Evolutionary conservation across 2,888 invertebrate species (phyloP).

Genomic region (Diaperis boleti): DNA sequence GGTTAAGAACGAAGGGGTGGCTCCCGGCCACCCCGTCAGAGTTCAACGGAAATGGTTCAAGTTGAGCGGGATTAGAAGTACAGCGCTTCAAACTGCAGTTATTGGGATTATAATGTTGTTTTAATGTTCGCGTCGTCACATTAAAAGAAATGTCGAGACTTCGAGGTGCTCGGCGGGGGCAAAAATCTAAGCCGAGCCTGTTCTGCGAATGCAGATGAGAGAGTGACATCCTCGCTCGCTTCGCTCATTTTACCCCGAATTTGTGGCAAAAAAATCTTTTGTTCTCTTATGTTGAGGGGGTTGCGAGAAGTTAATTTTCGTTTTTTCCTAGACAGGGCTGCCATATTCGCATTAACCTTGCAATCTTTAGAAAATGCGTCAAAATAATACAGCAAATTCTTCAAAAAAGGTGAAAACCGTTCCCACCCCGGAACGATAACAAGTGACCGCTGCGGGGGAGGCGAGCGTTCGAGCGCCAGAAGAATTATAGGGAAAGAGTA

Average conservation of each 20-base stretch:
- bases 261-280: too few species aligned
- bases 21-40: slow-evolving; percentile 27
- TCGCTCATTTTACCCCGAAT: too few species aligned
- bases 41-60: slow-evolving; percentile 45
- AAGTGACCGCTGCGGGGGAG: slow-evolving; percentile 48
- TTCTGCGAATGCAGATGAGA: not conserved
- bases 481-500: slow-evolving; percentile 62
- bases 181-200: slow-evolving; percentile 9
- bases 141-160: slow-evolving; percentile 59
- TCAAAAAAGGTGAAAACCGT: too few species aligned
- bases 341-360: too few species aligned
- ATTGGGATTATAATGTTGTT: slow-evolving; percentile 68
- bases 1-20: slow-evolving; percentile 15
- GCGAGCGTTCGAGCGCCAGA: slow-evolving; percentile 51
- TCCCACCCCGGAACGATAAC: slow-evolving; percentile 32
- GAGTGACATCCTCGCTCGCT: too few species aligned
- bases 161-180: slow-evolving; percentile 16
- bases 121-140: slow-evolving; percentile 62
- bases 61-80: slow-evolving; percentile 52
- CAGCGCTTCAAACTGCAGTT: slow-evolving; percentile 63
- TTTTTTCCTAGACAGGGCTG: too few species aligned
- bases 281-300: too few species aligned
- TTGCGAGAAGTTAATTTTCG: too few species aligned
- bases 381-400: too few species aligned
- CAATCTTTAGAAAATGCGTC: too few species aligned